Percentiles rank a stretch among this genome's conserved stretches.
These are phyloP conservation scores for Eupithecia exiguata DNA, from an alignment of 2,888 invertebrate genomes.

Conservation along the genomic window DNA sequence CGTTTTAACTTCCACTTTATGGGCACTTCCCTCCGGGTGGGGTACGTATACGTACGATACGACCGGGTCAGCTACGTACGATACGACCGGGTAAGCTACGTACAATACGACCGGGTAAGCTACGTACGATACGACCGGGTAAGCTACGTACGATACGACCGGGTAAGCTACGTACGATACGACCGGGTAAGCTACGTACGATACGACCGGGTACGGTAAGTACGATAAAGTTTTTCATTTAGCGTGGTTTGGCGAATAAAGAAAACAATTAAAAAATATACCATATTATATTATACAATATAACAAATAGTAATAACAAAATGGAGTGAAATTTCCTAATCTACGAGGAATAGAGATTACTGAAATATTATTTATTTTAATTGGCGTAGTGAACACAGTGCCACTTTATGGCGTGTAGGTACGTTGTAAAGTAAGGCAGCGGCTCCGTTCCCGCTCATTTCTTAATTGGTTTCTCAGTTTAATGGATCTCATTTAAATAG, in stretches of 20 bases:
- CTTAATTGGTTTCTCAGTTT: slow-evolving; percentile 81
- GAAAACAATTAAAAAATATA: background rate
- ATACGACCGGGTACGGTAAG: no score
- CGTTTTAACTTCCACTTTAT: slow-evolving; percentile 82
- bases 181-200: no score
- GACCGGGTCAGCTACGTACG: slow-evolving; percentile 38
- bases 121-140: no score
- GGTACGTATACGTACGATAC: slow-evolving; percentile 57
- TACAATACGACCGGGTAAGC: no score
- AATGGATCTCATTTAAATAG: slow-evolving; percentile 74
- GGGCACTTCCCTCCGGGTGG: slow-evolving; percentile 64
- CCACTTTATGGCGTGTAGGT: slow-evolving; percentile 66
- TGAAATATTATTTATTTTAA: slow-evolving; percentile 23
- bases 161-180: no score
- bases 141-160: no score
- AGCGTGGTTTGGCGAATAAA: background rate
- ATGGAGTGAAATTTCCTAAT: background rate
- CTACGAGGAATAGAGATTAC: background rate
- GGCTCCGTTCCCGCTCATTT: slow-evolving; percentile 76
- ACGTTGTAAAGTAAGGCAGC: slow-evolving; percentile 72
- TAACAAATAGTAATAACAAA: background rate
- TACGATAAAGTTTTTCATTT: background rate
- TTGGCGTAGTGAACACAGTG: slow-evolving; percentile 39
- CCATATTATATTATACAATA: no score
- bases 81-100: no score